Evolutionary conservation across 2,797 vertebrate genomes (phyloP), one percentile per base, ranked within the genome.

Genomic region (Lateolabrax maculatus): DNA sequence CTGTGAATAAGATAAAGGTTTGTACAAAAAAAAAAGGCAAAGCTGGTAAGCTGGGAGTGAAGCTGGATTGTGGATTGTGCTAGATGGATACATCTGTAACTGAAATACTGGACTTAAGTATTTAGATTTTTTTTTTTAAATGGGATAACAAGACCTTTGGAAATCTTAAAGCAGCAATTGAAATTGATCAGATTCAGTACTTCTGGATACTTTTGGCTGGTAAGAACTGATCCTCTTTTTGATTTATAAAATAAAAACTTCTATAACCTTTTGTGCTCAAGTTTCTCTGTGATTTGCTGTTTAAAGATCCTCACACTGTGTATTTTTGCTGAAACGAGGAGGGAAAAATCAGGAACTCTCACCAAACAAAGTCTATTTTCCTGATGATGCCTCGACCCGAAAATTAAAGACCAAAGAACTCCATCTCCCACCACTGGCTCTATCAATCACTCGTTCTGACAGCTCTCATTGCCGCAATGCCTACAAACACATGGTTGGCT

Each of bases 391-490:
- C 74, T 84, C 62, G n/a, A 81, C 73, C 58, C 3, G 21, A 85
- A 86, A 70, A 89, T 85, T 85, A 85, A 84, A 85, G 71, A 81
- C 55, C 67, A 66, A 51, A 82, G 58, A 67, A 71, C 72, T 81
- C 70, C 43, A 71, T 76, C 72, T 84, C 72, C 61, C 80, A 77
- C 56, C 66, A 16, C 55, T 52, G 66, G 74, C 60, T 27, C 8
- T 63, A 89, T 93, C 86, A 87, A 86, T 89, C 88, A 90, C 66
- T 75, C 15, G 9, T 60, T 67, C 52, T 87, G 85, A 88, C 86
- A 90, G 80, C 75, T 82, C 81, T 83, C 71, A 65, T 55, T 83
- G 76, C 81, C 36, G 27, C 78, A 77, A 39, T 66, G 78, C 75
- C 62, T 80, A 62, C 81, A 84, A 80, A 90, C 87, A 88, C 66